These are phyloP conservation scores for Amblyraja radiata DNA, from an alignment of 2,797 vertebrate genomes.

Conservation along the genomic window DNA sequence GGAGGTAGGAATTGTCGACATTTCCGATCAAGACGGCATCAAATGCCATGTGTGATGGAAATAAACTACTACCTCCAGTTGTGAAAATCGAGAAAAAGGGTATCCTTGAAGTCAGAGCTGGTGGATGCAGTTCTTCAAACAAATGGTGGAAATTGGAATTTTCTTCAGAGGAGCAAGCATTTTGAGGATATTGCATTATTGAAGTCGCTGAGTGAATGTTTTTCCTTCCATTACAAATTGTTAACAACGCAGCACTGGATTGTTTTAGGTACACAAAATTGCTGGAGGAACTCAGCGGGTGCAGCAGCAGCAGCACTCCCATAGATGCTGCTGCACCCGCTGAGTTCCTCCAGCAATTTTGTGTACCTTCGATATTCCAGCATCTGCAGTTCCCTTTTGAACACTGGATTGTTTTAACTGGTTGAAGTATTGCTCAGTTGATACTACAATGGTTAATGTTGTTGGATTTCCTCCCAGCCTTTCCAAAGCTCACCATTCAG, in stretches of 20 bases:
- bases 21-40: too few relatives aligned
- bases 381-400: too few relatives aligned
- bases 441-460: conserved; percentile 49
- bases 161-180: background rate
- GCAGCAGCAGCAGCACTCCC: too few relatives aligned
- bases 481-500: background rate
- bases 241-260: conserved; percentile 51
- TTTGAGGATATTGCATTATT: conserved; percentile 38
- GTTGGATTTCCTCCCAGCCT: conserved; percentile 48
- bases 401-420: conserved; percentile 46
- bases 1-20: too few relatives aligned
- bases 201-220: conserved; percentile 48
- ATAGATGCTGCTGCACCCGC: too few relatives aligned
- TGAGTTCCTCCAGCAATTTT: too few relatives aligned
- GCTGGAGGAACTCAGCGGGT: too few relatives aligned
- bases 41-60: background rate
- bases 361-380: too few relatives aligned
- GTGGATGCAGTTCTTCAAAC: background rate
- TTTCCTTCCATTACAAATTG: conserved; percentile 46
- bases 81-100: background rate
- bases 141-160: background rate
- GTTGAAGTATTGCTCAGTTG: conserved; percentile 48
- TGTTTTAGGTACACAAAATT: too few relatives aligned
- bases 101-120: background rate
- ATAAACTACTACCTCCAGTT: background rate